Percentiles rank a stretch among this genome's conserved stretches.
Evolutionary conservation across 2,797 vertebrate species (phyloP).

Genomic region (Philypnodon macrostomus): DNA sequence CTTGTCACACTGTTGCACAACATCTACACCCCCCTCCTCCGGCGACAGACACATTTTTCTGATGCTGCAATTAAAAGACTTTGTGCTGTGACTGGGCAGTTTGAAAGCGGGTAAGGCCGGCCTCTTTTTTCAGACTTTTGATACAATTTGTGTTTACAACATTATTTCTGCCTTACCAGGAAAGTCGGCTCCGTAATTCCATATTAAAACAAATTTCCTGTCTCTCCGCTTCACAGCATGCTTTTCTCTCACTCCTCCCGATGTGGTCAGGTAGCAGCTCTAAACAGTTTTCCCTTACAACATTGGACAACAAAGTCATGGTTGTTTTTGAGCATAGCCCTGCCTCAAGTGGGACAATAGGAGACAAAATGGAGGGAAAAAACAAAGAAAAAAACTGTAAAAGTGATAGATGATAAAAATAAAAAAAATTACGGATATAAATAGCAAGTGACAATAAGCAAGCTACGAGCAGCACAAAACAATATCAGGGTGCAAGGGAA

Average conservation of each 20-base stretch:
- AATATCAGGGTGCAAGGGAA: too few species aligned
- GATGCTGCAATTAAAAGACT: slow-evolving; percentile 4
- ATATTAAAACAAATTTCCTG: slow-evolving; percentile 16
- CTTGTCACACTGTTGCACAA: slow-evolving; percentile 8
- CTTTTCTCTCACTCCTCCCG: slow-evolving; percentile 5
- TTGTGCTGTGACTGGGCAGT: neutral
- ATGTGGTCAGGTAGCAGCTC: slow-evolving; percentile 5
- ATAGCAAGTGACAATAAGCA: slow-evolving; percentile 23
- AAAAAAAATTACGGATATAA: neutral
- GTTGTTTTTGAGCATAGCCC: neutral
- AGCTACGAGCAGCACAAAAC: slow-evolving; percentile 19
- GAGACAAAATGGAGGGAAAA: neutral
- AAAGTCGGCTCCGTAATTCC: slow-evolving; percentile 3
- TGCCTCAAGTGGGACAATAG: neutral
- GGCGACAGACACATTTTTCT: neutral
- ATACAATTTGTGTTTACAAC: slow-evolving; percentile 4
- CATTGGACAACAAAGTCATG: neutral
- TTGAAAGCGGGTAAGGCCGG: neutral
- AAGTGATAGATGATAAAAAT: neutral
- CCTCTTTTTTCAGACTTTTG: neutral
- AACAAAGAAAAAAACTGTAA: neutral
- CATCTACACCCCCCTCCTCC: slow-evolving; percentile 2
- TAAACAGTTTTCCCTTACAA: slow-evolving; percentile 1
- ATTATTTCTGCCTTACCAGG: slow-evolving; percentile 8
- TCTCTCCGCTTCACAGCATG: slow-evolving; percentile 8